Percentiles rank a stretch among this genome's conserved stretches.
These are phyloP conservation scores for Setipinna tenuifilis DNA, from an alignment of 2,797 vertebrate genomes.

Conservation along the genomic window DNA sequence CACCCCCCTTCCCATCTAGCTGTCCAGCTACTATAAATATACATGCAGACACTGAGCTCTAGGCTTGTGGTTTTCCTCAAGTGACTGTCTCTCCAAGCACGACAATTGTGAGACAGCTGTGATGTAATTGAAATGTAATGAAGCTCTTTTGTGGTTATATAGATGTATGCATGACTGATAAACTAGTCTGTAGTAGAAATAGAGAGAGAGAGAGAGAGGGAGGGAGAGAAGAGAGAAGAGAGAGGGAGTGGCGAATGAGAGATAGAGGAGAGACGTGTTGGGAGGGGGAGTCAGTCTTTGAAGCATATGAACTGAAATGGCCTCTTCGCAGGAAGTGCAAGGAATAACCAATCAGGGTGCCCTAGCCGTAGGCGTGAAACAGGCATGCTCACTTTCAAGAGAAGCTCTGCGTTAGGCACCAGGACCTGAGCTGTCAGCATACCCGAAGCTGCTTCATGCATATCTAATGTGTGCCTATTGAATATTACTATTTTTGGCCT, in stretches of 20 bases:
- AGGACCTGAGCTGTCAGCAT: background rate
- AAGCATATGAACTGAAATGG: constrained; percentile 22
- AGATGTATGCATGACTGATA: background rate
- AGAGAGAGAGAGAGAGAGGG: background rate
- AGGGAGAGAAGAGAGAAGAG: background rate
- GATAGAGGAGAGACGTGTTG: background rate
- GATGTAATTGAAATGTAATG: background rate
- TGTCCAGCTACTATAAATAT: background rate
- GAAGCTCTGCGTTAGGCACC: background rate
- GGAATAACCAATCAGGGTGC: constrained; percentile 3
- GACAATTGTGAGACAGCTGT: background rate
- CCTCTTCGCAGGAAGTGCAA: background rate
- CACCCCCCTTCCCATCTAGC: background rate
- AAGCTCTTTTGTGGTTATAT: background rate
- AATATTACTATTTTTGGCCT: background rate
- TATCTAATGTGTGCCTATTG: background rate
- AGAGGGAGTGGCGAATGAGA: background rate
- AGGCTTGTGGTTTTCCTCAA: background rate
- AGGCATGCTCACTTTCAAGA: background rate
- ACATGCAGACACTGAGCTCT: background rate
- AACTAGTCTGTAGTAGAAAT: background rate
- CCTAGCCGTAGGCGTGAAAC: background rate
- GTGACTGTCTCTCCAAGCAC: background rate
- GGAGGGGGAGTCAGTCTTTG: background rate
- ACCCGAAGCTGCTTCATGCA: background rate